Base-by-base conservation (phyloP, 2,113 vertebrate species). In the Coptodon bakossiorum region DNA sequence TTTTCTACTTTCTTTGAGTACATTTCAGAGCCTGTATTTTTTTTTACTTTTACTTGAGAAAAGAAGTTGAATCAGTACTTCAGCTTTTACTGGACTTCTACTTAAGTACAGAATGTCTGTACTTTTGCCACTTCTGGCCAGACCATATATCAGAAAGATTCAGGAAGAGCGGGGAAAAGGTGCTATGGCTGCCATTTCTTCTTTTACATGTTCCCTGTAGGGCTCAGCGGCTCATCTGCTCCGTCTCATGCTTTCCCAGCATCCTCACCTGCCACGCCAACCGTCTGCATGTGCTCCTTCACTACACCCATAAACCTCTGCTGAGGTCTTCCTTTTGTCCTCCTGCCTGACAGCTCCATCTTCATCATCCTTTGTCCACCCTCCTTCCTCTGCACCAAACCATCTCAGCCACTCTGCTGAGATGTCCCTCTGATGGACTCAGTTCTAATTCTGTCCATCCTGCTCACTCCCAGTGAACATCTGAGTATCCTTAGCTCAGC, bases 131-230 rank as follows among this genome's bases (percentile, higher is more conserved):
- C 56, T 59, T 59, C 27, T 59, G 5, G 27, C 56, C 7, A 59
- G 27, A 59, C 27, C 27, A 59, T 59, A 17, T 59, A 16, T 59
- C 56, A 59, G 27, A 59, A 63, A 34, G 29, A 19, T 34, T 19
- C 59, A 63, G 16, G 29, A 34, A 1, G 7, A 5, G 13, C 0
- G 2, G 24, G 12, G 0, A 29, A 19, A 63, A 63, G 17, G 16
- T 36, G 16, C 16, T 34, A 34, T 0, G 27, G 56, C 56, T 59
- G 56, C 56, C 56, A 9, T 59, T 59, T 16, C 27, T 31, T 59
- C 56, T 59, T 31, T 31, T 59, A 31, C 27, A 0, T 31, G 56
- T 59, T 17, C 14, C 56, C 27, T 59, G 24, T 8, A 29, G 12
- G n/a, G 17, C 3, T 13, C 53, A 56, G 22, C 6, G 12, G 27